Evolutionary conservation across 2,113 vertebrate genomes (phyloP), one percentile per base, ranked within the genome.

Genomic region (Leiothrix lutea): DNA sequence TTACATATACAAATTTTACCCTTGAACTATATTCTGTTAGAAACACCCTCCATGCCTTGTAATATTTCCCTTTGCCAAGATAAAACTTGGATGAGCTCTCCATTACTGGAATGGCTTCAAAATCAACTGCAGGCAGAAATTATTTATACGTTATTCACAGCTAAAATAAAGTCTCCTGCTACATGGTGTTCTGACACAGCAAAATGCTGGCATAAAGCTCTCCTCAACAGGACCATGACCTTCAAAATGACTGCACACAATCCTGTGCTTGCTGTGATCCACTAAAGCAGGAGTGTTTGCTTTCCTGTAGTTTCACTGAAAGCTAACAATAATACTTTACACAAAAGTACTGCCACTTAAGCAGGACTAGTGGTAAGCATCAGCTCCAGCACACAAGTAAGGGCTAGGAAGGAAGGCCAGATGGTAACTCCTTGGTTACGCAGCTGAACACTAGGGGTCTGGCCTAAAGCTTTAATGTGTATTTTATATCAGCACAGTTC

Each of bases 121-220:
- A 96, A 86, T 61, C 82, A 95, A 91, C 61, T 38, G 36, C 91
- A 94, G 50, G 72, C 90, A 93, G 79, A 96, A 96, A 97, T 95
- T 95, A 95, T 90, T 96, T 93, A 28, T 94, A 82, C 48, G 23
- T 86, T 97, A 79, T 88, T 97, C 84, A 93, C 77, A 91, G 86
- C 94, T 92, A 86, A 97, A 97, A 96, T 94, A 96, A 96, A 91
- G 87, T 67, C 75, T 90, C 92, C 89, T 96, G 84, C 87, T 90
- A 80, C 92, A 87, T 6, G 7, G 23, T 42, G 45, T 80, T 85
- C 81, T 86, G 64, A 88, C 33, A 88, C 75, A 69, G 79, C 62
- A 71, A 31, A 45, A n/a, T 11, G n/a, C n/a, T 45, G 42, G 20
- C 25, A 4, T 6, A 60, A 44, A 78, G 33, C 38, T 86, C 64